Evolutionary conservation across 2,888 invertebrate genomes (phyloP), one percentile per base, ranked within the genome.

Genomic region (Alentia gelatinosa): DNA sequence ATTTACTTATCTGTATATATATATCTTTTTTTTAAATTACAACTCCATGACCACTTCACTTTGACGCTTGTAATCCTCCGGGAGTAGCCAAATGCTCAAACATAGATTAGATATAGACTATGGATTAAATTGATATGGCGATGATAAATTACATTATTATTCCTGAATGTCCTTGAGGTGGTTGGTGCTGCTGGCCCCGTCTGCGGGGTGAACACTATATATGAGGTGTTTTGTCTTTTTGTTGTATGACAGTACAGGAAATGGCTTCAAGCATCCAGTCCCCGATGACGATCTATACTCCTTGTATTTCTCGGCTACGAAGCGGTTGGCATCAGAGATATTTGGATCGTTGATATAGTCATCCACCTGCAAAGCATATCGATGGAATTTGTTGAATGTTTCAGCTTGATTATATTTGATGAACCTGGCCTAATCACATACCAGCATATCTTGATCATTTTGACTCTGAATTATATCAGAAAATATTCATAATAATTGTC

Each of bases 311-410:
- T 94, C 91, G 5, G 93, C 94, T 90, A 94, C 92, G 86, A 83
- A 97, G 96, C 92, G 96, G 96, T 97, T 97, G 92, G 91, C 92
- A 89, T 94, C 95, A 93, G 97, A 97, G 93, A 97, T 96, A 91
- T 97, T 95, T 40, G 97, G 97, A 84, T 96, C 96, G 95, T 97
- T 97, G 90, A 97, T 97, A 68, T 97, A 97, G 94, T 97, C 97
- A 95, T 97, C 97, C 92, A 97, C 97, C 94, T 97, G 96, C 35
- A 56, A 56, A 56, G n/a, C 15, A 56, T n/a, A 56, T 1, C 5
- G n/a, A 56, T 56, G 19, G 56, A 3, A 56, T 3, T 4, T n/a
- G n/a, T 56, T 12, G 15, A 15, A 15, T 12, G 47, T 15, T 42
- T 12, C 7, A 42, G 9, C 47, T 42, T 42, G 47, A 42, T 42